Evolutionary conservation across 2,888 invertebrate genomes (phyloP), one percentile per base, ranked within the genome.

Genomic region (Xestia xanthographa): DNA sequence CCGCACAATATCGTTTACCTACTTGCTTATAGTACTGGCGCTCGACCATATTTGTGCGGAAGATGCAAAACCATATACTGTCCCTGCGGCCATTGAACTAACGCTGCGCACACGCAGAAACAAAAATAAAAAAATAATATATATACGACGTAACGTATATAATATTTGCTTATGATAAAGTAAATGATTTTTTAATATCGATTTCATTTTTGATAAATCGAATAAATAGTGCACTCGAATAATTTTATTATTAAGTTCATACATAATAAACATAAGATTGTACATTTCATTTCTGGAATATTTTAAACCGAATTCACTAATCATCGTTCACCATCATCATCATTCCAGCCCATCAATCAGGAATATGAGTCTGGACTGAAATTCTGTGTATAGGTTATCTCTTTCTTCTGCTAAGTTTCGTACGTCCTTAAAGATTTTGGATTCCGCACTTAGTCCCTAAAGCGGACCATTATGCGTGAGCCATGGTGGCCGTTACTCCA

Each of bases 31-130:
- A 69, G 4, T 22, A 58, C 41, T 56, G 14, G 20, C n/a, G 9
- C 20, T 53, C 2, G 20, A 53, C 20, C 6, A 26, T 41, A 20
- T 38, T 20, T 26, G 8, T 3, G 41, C 41, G 8, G 14, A 41
- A 26, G 14, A 22, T 20, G 34, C 29, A 22, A 17, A 50, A 5
- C 17, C 12, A 22, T 14, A 5, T 9, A 22, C 9, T 2, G 50
- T 34, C 75, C 75, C 11, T 43, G 29, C 17, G 62, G 50, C 29
- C 48, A 72, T 72, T 74, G 38, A 48, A 72, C 58, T 48, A 1
- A 58, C 29, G 9, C 12, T 11, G 50, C n/a, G 50, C 50, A 11
- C 11, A n/a, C 53, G n/a, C 12, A n/a, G n/a, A n/a, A n/a, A n/a
- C n/a, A n/a, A n/a, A n/a, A n/a, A n/a, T n/a, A n/a, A n/a, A n/a